Percentiles rank a stretch among this genome's conserved stretches.
phyloP scores from a whole-genome alignment of 2,797 vertebrate species.

The Alectoris magna region DNA sequence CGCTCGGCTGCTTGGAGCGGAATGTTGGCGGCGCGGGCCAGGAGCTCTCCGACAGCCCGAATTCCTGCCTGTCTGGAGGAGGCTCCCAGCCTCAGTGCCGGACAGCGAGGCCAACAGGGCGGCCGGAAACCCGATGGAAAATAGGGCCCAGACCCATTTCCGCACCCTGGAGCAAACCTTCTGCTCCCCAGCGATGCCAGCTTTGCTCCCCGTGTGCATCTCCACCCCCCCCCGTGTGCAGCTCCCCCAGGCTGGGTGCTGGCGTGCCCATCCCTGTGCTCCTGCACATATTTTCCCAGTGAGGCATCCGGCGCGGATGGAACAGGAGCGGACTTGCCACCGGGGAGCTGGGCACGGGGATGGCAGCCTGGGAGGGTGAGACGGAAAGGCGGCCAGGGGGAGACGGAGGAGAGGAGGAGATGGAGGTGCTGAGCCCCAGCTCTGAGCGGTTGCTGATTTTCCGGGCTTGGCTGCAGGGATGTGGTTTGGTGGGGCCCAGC shows the following conservation, averaged over 20 bases:
- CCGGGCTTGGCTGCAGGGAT: background rate
- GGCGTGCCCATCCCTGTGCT: fast-evolving
- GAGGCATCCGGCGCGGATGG: background rate
- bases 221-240: no score
- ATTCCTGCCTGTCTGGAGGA: background rate
- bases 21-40: background rate
- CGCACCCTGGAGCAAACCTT: background rate
- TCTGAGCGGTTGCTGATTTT: background rate
- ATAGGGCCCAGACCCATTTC: background rate
- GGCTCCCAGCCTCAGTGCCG: background rate
- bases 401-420: no score
- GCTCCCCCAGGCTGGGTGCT: background rate
- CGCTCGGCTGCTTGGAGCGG: background rate
- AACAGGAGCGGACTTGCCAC: background rate
- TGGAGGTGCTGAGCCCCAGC: fast-evolving
- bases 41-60: background rate
- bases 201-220: background rate
- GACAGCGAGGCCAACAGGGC: no score
- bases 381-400: background rate
- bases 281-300: background rate
- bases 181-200: background rate
- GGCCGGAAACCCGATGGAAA: background rate
- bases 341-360: no score
- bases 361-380: background rate
- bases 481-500: background rate